Evolutionary conservation across 2,113 vertebrate species (phyloP).

Genomic region (Ivindomyrus marchei): DNA sequence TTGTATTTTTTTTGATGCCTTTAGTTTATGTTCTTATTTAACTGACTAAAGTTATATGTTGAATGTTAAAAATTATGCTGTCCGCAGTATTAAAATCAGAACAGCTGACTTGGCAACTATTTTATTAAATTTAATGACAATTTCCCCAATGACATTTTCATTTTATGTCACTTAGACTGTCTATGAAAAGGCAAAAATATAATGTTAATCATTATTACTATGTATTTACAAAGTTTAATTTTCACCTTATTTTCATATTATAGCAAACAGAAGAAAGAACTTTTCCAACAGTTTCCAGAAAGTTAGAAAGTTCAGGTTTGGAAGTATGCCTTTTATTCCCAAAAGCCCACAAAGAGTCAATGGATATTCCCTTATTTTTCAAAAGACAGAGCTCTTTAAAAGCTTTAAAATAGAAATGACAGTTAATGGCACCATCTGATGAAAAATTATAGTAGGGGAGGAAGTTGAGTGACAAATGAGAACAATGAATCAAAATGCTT

Average conservation of each 20-base stretch:
- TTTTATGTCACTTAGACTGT: background rate
- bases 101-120: background rate
- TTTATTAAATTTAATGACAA: background rate
- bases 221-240: background rate
- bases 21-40: background rate
- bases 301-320: background rate
- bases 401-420: background rate
- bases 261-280: background rate
- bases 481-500: background rate
- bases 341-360: background rate
- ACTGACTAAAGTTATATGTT: background rate
- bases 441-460: background rate
- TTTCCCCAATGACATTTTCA: background rate
- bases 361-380: background rate
- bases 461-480: background rate
- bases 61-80: background rate
- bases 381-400: background rate
- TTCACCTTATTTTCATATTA: background rate
- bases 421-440: background rate
- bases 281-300: background rate
- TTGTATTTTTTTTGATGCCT: background rate
- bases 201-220: background rate
- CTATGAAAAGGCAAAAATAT: background rate
- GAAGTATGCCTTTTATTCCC: background rate
- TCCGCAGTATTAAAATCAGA: background rate